Conservation (phyloP, 2,888 invertebrate species). For the Congeria kusceri region DNA sequence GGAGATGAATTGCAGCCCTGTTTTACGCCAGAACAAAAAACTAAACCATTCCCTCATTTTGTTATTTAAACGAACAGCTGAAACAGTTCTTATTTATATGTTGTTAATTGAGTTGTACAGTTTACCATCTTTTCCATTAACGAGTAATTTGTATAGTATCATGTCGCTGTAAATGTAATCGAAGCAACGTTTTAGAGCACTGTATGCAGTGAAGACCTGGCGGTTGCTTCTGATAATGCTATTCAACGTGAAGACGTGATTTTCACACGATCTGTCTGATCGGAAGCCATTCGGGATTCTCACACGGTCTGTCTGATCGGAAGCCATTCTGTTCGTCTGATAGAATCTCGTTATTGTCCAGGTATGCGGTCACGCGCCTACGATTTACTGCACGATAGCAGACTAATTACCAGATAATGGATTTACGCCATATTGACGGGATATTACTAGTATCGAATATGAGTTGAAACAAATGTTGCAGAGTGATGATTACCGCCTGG, state of each 20-base stretch:
- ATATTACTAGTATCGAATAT: too few relatives aligned
- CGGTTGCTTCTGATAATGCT: slow-evolving; percentile 29
- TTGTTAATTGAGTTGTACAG: slow-evolving; percentile 26
- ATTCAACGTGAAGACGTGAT: slow-evolving; percentile 26
- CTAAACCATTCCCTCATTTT: slow-evolving; percentile 30
- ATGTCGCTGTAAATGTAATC: slow-evolving; percentile 39
- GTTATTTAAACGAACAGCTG: slow-evolving; percentile 28
- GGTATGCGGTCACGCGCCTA: slow-evolving; percentile 14
- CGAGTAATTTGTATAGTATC: slow-evolving; percentile 43
- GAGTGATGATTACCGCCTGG: too few relatives aligned
- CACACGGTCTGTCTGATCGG: too few relatives aligned
- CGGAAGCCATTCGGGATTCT: too few relatives aligned
- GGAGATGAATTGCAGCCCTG: slow-evolving; percentile 30
- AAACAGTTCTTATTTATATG: not conserved
- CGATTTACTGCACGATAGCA: too few relatives aligned
- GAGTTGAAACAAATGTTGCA: too few relatives aligned
- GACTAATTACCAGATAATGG: too few relatives aligned
- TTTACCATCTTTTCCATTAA: slow-evolving; percentile 35
- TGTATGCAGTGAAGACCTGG: slow-evolving; percentile 19
- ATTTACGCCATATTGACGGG: too few relatives aligned
- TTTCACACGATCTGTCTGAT: slow-evolving; percentile 32
- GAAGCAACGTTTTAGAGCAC: slow-evolving; percentile 20
- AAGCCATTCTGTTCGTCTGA: slow-evolving; percentile 48
- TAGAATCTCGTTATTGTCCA: slow-evolving; percentile 27
- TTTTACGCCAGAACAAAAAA: slow-evolving; percentile 14